Evolutionary conservation across 2,888 invertebrate species (phyloP).

Genomic region (Bellardia pandia): DNA sequence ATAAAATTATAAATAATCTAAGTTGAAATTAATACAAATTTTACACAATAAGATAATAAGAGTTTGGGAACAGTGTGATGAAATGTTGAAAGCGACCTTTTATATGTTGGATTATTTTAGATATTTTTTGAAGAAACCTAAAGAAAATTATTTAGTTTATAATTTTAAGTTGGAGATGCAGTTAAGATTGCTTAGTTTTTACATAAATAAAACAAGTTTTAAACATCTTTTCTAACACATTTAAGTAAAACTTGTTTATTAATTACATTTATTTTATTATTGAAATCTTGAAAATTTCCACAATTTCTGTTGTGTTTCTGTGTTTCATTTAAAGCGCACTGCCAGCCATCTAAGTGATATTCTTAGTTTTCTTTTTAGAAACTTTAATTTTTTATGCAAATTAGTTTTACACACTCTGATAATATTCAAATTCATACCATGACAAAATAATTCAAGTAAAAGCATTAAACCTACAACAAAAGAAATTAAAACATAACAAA

Average conservation of each 20-base stretch:
- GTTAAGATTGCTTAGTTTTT: too few species aligned
- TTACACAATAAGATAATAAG: too few species aligned
- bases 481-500: conserved; percentile 1
- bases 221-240: not conserved
- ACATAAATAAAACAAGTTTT: not conserved
- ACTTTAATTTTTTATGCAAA: conserved; percentile 72
- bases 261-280: not conserved
- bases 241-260: conserved; percentile 6
- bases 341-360: conserved; percentile 70
- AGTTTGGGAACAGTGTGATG: too few species aligned
- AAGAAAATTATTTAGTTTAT: too few species aligned
- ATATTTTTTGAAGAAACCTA: too few species aligned
- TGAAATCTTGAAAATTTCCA: not conserved
- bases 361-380: conserved; percentile 74
- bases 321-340: conserved; percentile 51
- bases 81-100: too few species aligned
- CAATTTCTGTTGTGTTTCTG: not conserved
- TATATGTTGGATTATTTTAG: too few species aligned
- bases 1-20: not conserved
- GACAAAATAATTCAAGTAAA: conserved; percentile 76
- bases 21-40: not conserved
- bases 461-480: conserved; percentile 76
- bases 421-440: conserved; percentile 73
- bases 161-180: too few species aligned
- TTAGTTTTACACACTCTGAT: conserved; percentile 71